Evolutionary conservation across 2,797 vertebrate species (phyloP), one percentile per base, ranked within the genome.

Genomic region (Diceros bicornis): DNA sequence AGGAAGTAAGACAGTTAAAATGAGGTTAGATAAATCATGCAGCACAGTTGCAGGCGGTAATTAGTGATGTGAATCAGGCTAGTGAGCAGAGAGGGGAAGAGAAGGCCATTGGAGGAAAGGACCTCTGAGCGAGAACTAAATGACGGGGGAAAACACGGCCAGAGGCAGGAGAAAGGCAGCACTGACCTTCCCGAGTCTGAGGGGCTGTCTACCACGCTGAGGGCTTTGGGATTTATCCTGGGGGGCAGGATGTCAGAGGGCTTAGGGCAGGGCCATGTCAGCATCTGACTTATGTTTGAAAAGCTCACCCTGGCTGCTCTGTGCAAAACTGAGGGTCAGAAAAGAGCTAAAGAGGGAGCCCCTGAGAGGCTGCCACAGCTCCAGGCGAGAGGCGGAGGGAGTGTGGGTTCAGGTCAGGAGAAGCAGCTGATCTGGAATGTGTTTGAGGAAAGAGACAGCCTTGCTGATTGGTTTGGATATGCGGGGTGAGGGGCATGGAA

Each of bases 401-500:
- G 13, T 52, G 50, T 16, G 13, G 50, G 14, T 52, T 4, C 2
- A 10, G 6, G 1, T 3, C 2, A 4, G 20, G 68, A 52, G 21
- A n/a, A 21, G 66, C 18, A 0, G 66, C 18, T 4, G n/a, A 37
- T 18, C 25, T 7, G 17, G 47, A 18, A 10, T 12, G 12, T 75
- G 7, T 7, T 27, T n/a, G 37, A 44, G 25, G 71, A 25, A 34
- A 74, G n/a, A 64, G 50, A 44, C 21, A 4, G 61, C 32, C 72
- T 20, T 34, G 82, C 44, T 29, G 23, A 11, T 8, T 11, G 17
- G 32, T 41, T 47, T 25, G 57, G n/a, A 68, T 7, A 13, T 2
- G 14, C 3, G 0, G 47, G 29, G 8, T 4, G 4, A 17, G 37
- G 37, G 20, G 7, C 8, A 23, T 2, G 20, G 3, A 10, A 59